Percentiles rank a stretch among this genome's conserved stretches.
phyloP scores from a whole-genome alignment of 2,797 vertebrate genomes.

The Eulemur mongoz region DNA sequence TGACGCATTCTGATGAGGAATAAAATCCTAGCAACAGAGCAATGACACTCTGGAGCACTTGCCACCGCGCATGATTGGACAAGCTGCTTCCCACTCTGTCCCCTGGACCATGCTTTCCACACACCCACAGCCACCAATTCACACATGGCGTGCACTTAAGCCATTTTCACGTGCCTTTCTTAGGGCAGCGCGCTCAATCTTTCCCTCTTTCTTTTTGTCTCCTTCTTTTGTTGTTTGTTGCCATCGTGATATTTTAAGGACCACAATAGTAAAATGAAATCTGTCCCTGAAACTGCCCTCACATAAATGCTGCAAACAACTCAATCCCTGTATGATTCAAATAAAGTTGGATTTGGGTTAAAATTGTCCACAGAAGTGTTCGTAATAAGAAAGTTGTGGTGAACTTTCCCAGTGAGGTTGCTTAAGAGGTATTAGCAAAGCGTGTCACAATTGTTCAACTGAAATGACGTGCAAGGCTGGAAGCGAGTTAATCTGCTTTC shows the following conservation, averaged over 20 bases:
- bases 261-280: background rate
- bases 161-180: rapidly evolving
- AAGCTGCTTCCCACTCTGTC: background rate
- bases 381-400: background rate
- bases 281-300: background rate
- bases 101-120: rapidly evolving
- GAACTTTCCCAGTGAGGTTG: background rate
- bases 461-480: background rate
- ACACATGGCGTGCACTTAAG: background rate
- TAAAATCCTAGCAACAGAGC: background rate
- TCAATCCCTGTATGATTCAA: background rate
- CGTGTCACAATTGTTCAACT: background rate
- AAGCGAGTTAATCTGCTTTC: background rate
- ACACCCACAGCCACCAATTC: rapidly evolving
- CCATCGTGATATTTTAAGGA: background rate
- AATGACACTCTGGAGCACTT: too few species aligned
- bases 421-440: background rate
- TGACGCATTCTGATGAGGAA: background rate
- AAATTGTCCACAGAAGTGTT: background rate
- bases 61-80: rapidly evolving
- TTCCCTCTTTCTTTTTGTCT: background rate
- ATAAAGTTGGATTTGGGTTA: background rate
- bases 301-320: background rate
- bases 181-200: rapidly evolving
- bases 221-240: background rate